Evolutionary conservation across 2,797 vertebrate species (phyloP).

Genomic region (Tapera naevia): DNA sequence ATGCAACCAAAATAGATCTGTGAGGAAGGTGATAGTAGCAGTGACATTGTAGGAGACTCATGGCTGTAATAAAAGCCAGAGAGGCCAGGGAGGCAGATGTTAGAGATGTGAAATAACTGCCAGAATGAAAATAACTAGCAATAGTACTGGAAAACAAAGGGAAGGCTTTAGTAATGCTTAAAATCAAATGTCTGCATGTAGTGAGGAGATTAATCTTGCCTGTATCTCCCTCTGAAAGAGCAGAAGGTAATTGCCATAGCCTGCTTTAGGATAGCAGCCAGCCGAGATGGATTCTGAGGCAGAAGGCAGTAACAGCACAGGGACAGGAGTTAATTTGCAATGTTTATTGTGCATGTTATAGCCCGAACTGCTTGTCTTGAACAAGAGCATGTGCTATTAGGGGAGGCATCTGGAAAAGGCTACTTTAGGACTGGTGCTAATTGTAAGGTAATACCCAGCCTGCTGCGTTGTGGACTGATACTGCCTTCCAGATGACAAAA

Average conservation of each 20-base stretch:
- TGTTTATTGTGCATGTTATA: conserved; percentile 46
- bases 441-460: neutral
- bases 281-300: neutral
- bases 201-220: neutral
- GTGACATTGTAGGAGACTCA: neutral
- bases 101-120: neutral
- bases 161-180: neutral
- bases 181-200: neutral
- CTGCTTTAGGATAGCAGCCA: neutral
- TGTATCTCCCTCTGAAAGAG: neutral
- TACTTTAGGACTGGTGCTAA: conserved; percentile 53
- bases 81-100: neutral
- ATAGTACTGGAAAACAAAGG: neutral
- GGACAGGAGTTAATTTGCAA: neutral
- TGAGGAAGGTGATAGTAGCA: neutral
- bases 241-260: neutral
- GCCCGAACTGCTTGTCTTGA: conserved; percentile 34
- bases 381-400: conserved; percentile 41
- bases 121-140: neutral
- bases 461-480: neutral
- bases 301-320: neutral
- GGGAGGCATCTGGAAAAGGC: conserved; percentile 41
- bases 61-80: neutral
- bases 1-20: neutral
- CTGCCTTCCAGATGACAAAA: conserved; percentile 3